Evolutionary conservation across 1,140 invertebrate species (phyloP), one percentile per base, ranked within the genome.

Genomic region (Lucilia sericata): DNA sequence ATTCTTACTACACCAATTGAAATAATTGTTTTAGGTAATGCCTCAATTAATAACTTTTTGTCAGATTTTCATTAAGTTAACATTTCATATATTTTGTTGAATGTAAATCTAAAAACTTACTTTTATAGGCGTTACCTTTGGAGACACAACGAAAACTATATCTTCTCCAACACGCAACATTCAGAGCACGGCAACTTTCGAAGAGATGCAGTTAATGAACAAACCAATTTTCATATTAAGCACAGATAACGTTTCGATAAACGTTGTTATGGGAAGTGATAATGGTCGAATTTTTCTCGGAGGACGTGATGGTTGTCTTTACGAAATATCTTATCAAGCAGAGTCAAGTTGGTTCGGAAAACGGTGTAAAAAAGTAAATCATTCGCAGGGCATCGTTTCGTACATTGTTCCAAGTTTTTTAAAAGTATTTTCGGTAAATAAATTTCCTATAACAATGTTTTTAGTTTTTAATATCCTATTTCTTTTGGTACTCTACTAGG

Each of bases 241-340:
- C 0, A 98, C 98, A 74, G 99, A 99, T 92, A 98, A 97, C 86
- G 94, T 96, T 19, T 94, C 95, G 83, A 96, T 99, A 85, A 95
- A 95, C 84, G 95, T 95, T 82, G 96, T 99, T 82, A 93, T 94
- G 76, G 96, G 97, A 49, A 96, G 96, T 1, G 92, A 92, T 34
- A 94, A 93, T 89, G 98, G 98, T 0, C 93, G 99, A 86, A 97
- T 99, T 87, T 99, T 99, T 91, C 94, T 99, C 88, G 98, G 98
- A 34, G 97, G 96, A 60, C 96, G 95, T 91, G 98, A 99, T 93
- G 98, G 98, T 14, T 96, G 95, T 87, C 91, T 99, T 1, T 99
- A 97, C 94, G 99, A 99, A 94, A 95, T 99, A 86, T 94, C 94
- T 87, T 99, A 99, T 92, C 96, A 98, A 94, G 95, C 95, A 49